Evolutionary conservation across 2,888 invertebrate genomes (phyloP).

Genomic region (Erpobdella octoculata): DNA sequence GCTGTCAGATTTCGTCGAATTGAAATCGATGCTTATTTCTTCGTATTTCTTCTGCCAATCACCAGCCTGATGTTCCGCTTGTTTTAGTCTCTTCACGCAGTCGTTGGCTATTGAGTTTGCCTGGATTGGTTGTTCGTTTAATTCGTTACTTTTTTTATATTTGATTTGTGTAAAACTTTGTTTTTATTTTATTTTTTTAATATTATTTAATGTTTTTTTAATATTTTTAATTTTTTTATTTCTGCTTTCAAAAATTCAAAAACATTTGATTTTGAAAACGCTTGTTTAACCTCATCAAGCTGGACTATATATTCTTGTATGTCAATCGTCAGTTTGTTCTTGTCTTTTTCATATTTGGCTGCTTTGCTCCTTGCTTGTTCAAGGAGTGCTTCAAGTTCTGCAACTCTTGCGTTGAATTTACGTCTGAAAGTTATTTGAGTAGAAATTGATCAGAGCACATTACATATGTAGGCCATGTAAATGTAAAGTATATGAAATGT

Average conservation of each 20-base stretch:
- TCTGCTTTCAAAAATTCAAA: too few relatives aligned
- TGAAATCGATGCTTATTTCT: slow-evolving; percentile 82
- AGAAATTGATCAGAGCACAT: too few relatives aligned
- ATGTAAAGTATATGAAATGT: too few relatives aligned
- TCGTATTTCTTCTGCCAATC: slow-evolving; percentile 59
- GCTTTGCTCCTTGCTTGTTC: slow-evolving; percentile 85
- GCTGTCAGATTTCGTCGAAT: slow-evolving; percentile 73
- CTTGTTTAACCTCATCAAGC: slow-evolving; percentile 61
- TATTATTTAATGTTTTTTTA: neutral
- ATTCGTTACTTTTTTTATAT: neutral
- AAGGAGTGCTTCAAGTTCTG: slow-evolving; percentile 91
- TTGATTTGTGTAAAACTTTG: neutral
- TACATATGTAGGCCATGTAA: too few relatives aligned
- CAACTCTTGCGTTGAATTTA: slow-evolving; percentile 47
- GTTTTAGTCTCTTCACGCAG: slow-evolving; percentile 48
- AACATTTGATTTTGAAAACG: slow-evolving; percentile 65
- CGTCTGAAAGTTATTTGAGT: too few relatives aligned
- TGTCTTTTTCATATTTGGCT: slow-evolving; percentile 87
- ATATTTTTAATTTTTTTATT: neutral
- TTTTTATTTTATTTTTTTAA: neutral
- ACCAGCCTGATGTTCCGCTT: slow-evolving; percentile 53
- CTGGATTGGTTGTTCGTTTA: too few relatives aligned
- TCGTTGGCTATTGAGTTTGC: slow-evolving; percentile 36
- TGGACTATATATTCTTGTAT: slow-evolving; percentile 97
- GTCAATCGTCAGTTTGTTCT: slow-evolving; percentile 91